A percentile compares a stretch with the other conserved stretches of the same genome.
phyloP scores from a whole-genome alignment of 2,113 vertebrate genomes.

The Cyprinodon tularosa region DNA sequence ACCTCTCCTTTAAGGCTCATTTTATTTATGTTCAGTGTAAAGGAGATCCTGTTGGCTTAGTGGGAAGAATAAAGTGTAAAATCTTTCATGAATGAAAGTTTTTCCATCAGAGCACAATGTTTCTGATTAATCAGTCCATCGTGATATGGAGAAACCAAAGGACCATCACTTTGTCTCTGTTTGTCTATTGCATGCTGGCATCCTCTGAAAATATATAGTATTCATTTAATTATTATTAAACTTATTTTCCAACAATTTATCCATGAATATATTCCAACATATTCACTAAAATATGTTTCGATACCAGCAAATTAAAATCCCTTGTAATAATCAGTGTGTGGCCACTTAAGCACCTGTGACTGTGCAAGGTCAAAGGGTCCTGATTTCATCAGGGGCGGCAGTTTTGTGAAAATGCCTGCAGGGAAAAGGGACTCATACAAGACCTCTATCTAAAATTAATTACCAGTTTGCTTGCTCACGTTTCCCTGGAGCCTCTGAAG shows the following conservation, averaged over 20 bases:
- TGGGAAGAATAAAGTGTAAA: too few species aligned
- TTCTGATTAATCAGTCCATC: too few species aligned
- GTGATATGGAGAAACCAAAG: neutral
- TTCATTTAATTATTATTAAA: neutral
- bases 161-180: too few species aligned
- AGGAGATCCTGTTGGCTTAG: too few species aligned
- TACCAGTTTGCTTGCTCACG: conserved; percentile 25
- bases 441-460: conserved; percentile 67
- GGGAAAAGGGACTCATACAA: conserved; percentile 16
- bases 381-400: conserved; percentile 41
- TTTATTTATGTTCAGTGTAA: too few species aligned
- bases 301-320: conserved; percentile 14
- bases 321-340: conserved; percentile 12
- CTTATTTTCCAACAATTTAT: neutral
- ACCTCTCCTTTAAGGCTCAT: too few species aligned
- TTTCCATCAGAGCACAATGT: too few species aligned
- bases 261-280: neutral
- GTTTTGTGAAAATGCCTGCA: conserved; percentile 12
- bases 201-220: neutral
- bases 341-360: conserved; percentile 45
- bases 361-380: conserved; percentile 40
- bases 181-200: neutral
- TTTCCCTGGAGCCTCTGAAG: conserved; percentile 46
- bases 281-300: neutral
- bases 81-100: too few species aligned